Evolutionary conservation across 2,888 invertebrate genomes (phyloP), one percentile per base, ranked within the genome.

Genomic region (Seira sanloemensis): DNA sequence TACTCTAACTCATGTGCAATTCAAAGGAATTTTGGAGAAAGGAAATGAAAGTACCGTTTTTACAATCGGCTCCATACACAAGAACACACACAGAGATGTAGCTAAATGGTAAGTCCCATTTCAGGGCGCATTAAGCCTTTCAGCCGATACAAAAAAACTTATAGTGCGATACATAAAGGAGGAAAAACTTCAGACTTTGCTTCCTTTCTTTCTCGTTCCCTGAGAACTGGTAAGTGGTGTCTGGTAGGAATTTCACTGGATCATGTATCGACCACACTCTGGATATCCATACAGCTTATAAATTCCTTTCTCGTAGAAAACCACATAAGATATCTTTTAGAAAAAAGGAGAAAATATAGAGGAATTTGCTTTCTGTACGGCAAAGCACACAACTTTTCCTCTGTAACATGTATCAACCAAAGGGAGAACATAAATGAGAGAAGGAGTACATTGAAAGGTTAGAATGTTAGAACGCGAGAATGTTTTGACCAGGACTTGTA

Each of bases 391-490:
- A 50, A 50, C 50, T 50, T 50, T 50, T 18, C 16, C 50, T n/a
- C n/a, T n/a, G n/a, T n/a, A n/a, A 50, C 50, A 50, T 50, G 50
- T 50, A 50, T 50, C 50, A 50, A 50, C 16, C n/a, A n/a, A n/a
- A n/a, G 50, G 16, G 50, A 18, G n/a, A 50, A 50, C 50, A 50
- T 50, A 50, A 50, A 50, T 50, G 50, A 50, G 50, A 12, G n/a
- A 50, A 50, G 50, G 68, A 58, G 71, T 77, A 77, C 67, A 82
- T 68, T 67, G 77, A 54, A 83, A 77, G 73, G 72, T 62, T 77
- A 50, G 50, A 50, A 50, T 50, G 50, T n/a, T n/a, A 12, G 37
- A 37, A 37, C 37, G 12, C 12, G 4, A 12, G 37, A 37, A 37
- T 37, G 37, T 16, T 12, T 50, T 50, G 50, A 62, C 66, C 75